Evolutionary conservation across 2,113 vertebrate species (phyloP).

Genomic region (Bolborhynchus lineola): DNA sequence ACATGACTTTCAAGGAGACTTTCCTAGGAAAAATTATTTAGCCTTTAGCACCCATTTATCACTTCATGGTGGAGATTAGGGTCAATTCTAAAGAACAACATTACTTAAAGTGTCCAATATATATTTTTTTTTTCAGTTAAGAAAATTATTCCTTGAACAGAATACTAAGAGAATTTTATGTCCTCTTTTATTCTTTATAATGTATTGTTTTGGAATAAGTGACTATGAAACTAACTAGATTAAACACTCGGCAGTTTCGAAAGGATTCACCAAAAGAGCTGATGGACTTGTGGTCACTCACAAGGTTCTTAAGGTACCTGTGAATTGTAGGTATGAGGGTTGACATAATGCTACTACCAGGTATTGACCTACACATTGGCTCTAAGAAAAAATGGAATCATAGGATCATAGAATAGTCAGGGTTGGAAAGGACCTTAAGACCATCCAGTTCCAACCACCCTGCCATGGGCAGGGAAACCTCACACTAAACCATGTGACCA

Average conservation of each 20-base stretch:
- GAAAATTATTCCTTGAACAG: conserved; percentile 1
- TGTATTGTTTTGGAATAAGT: background rate
- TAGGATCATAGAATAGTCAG: too few species aligned
- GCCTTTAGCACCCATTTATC: conserved; percentile 51
- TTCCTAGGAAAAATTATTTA: conserved; percentile 51
- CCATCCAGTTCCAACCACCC: too few species aligned
- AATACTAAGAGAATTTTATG: background rate
- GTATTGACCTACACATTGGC: background rate
- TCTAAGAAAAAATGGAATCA: background rate
- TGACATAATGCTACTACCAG: background rate
- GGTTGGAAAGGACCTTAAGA: too few species aligned
- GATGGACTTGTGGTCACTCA: background rate
- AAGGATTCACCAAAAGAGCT: background rate
- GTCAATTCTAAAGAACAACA: conserved; percentile 1
- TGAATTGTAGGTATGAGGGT: background rate
- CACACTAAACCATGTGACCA: too few species aligned
- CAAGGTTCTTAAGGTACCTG: background rate
- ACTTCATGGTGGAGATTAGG: conserved; percentile 18
- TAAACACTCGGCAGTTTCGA: background rate
- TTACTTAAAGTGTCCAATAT: background rate
- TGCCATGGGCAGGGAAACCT: too few species aligned
- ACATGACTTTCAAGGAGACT: conserved; percentile 50
- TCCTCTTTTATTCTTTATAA: background rate
- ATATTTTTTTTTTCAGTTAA: conserved; percentile 11
- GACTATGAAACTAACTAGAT: background rate